Percentiles rank a stretch among this genome's conserved stretches.
Conservation (phyloP, 2,888 invertebrate species). For the Eudasyphora cyanicolor region DNA sequence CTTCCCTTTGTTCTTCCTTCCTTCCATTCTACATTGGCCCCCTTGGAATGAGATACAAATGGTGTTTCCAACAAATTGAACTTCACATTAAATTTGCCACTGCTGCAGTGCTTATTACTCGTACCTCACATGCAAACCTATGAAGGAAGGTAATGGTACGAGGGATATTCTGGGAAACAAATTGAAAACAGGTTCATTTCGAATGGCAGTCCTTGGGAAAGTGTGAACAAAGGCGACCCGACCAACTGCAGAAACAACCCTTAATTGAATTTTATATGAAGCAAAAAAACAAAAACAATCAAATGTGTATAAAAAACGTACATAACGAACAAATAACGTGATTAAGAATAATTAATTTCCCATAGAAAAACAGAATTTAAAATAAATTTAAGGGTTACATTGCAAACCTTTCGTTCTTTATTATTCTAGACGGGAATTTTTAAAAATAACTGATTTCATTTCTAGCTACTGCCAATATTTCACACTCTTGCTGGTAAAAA, state of each 20-base stretch:
- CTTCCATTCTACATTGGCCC: too few species aligned
- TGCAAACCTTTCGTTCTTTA: background rate
- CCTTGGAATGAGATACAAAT: background rate
- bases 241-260: background rate
- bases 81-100: background rate
- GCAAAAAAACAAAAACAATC: background rate
- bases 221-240: background rate
- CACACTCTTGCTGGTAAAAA: background rate
- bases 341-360: slow-evolving; percentile 29
- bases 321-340: slow-evolving; percentile 18
- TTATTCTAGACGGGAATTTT: background rate
- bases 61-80: background rate
- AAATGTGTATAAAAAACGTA: background rate
- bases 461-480: too few species aligned
- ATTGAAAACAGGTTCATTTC: background rate
- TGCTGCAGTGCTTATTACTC: background rate
- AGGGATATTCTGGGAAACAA: background rate
- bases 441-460: too few species aligned
- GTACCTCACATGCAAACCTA: background rate
- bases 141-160: too few species aligned
- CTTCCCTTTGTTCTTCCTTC: background rate
- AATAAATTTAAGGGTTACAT: slow-evolving; percentile 1
- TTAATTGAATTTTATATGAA: slow-evolving; percentile 17
- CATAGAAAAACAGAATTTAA: background rate
- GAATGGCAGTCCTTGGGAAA: background rate